Evolutionary conservation across 1,140 invertebrate genomes (phyloP), one percentile per base, ranked within the genome.

Genomic region (Drosophila arawakana): DNA sequence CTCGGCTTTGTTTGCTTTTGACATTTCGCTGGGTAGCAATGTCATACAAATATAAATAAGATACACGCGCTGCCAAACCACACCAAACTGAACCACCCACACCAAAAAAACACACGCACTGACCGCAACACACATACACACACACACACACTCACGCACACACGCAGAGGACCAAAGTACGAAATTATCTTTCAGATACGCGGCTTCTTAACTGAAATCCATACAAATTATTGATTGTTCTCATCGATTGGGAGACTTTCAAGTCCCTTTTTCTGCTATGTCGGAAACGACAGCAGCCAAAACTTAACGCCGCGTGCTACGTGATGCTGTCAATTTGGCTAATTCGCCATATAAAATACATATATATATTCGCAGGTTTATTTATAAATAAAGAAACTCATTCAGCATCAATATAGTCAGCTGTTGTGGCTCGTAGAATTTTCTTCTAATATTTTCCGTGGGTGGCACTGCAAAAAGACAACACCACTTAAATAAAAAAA

Each of bases 1-100:
- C 76, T 77, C 76, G 66, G 74, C 74, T 84, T 84, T 85, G 81
- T 84, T 84, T 84, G 81, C 78, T 81, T 78, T 70, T 85, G 82
- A 85, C 82, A 85, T 85, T 85, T 86, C 82, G 78, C 46, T 80
- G 62, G 81, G 63, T 81, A 86, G 78, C 82, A 85, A 85, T 85
- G 82, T 85, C 82, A 85, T 85, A 86, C 82, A 86, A 85, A 81
- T 85, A 85, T 86, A 85, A 81, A 81, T 81, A 86, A 81, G 65
- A 83, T 67, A 68, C 58, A 61, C 62, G 67, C 73, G 67, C 59
- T 70, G 50, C 44, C 59, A 52, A 49, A 46, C 39, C 34, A 57
- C 72, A 52, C 30, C 25, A 30, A 30, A 30, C 25, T 30, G 30
- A 70, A 9, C 70, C 73, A 75, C 73, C 73, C 73, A 75, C 73